Evolutionary conservation across 2,888 invertebrate genomes (phyloP).

Genomic region (Drosophila villosipedis): DNA sequence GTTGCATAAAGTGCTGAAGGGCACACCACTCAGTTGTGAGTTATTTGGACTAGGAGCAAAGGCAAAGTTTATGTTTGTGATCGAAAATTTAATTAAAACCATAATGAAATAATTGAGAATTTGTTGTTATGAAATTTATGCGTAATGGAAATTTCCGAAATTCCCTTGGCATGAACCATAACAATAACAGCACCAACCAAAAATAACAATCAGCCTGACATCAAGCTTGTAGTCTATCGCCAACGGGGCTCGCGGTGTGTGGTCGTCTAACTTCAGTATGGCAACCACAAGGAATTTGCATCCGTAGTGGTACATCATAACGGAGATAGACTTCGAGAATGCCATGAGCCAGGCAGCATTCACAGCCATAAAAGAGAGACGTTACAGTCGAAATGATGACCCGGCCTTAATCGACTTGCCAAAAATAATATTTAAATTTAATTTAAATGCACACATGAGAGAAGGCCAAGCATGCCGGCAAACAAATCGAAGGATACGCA

Average conservation of each 20-base stretch:
- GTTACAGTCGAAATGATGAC: slow-evolving; percentile 74
- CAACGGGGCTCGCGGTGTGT: not conserved
- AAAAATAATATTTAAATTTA: slow-evolving; percentile 83
- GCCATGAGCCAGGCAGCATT: slow-evolving; percentile 30
- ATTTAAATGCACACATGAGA: slow-evolving; percentile 82
- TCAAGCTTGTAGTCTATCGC: not conserved
- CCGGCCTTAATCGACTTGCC: slow-evolving; percentile 79
- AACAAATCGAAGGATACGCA: slow-evolving; percentile 68
- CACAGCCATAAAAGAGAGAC: slow-evolving; percentile 70
- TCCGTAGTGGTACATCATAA: slow-evolving; percentile 57
- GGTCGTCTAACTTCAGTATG: slow-evolving; percentile 13
- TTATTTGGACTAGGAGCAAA: slow-evolving; percentile 10
- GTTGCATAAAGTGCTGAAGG: slow-evolving; percentile 16
- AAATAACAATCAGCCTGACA: slow-evolving; percentile 53
- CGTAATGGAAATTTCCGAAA: slow-evolving; percentile 69
- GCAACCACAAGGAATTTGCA: slow-evolving; percentile 61
- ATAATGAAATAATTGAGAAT: slow-evolving; percentile 80
- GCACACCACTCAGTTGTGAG: slow-evolving; percentile 4
- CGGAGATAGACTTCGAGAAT: slow-evolving; percentile 38
- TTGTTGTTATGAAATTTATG: slow-evolving; percentile 76
- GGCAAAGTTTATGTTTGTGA: slow-evolving; percentile 55
- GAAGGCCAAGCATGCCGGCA: slow-evolving; percentile 39
- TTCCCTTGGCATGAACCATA: slow-evolving; percentile 64
- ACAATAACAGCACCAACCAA: slow-evolving; percentile 52
- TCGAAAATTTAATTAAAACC: slow-evolving; percentile 80